Conservation (phyloP, 2,888 invertebrate species). For the Drosophila suboccidentalis region DNA sequence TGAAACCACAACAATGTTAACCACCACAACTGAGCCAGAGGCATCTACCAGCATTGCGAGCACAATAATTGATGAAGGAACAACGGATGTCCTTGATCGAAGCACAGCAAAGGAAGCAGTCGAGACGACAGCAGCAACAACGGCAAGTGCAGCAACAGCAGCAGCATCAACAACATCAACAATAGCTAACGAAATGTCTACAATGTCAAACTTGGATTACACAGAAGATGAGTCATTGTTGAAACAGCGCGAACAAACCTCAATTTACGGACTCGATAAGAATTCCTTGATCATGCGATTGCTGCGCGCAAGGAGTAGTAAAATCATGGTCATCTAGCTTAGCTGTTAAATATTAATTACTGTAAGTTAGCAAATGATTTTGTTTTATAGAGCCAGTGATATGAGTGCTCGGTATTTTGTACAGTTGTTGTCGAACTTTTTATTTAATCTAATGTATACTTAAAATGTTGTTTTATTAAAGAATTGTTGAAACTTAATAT, state of each 20-base stretch:
- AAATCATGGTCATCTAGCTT: constrained; percentile 39
- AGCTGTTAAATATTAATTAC: neutral
- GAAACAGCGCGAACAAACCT: constrained; percentile 44
- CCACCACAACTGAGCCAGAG: neutral
- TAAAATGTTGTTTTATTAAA: neutral
- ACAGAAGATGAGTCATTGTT: constrained; percentile 46
- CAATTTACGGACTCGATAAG: constrained; percentile 66
- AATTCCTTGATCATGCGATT: constrained; percentile 75
- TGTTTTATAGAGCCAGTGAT: constrained; percentile 31
- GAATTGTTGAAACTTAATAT: neutral
- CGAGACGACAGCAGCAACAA: neutral
- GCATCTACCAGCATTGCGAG: constrained; percentile 6
- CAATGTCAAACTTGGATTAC: constrained; percentile 48
- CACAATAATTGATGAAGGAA: neutral
- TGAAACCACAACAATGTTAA: constrained; percentile 16
- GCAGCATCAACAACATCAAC: constrained; percentile 7
- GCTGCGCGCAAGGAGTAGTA: constrained; percentile 54
- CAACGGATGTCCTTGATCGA: neutral
- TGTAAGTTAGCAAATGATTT: constrained; percentile 5
- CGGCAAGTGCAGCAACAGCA: neutral
- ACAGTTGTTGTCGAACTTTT: neutral
- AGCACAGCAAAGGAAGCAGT: constrained; percentile 6
- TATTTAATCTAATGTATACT: neutral
- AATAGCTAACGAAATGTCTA: constrained; percentile 5
- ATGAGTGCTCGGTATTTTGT: constrained; percentile 15